Conservation (phyloP, 2,797 vertebrate genomes). For the Scarus forsteni region DNA sequence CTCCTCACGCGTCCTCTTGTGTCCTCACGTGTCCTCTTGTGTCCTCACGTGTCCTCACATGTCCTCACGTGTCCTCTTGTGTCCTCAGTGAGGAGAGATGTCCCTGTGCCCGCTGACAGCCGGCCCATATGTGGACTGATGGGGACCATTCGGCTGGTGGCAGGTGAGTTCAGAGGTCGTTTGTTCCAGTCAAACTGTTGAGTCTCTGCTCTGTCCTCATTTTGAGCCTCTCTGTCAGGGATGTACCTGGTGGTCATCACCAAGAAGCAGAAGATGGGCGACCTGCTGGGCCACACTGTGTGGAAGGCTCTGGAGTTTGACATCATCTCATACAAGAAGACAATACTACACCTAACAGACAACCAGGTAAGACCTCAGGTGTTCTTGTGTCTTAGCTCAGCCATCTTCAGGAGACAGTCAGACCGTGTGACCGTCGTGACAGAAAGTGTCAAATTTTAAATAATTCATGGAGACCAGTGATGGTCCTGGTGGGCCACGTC, state of each 20-base stretch:
- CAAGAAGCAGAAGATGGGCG: constrained; percentile 95
- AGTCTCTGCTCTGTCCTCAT: not conserved
- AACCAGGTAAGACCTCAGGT: constrained; percentile 84
- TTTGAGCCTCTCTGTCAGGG: constrained; percentile 74
- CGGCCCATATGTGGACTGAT: constrained; percentile 91
- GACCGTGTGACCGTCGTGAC: too few species aligned
- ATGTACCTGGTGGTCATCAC: constrained; percentile 95
- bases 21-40: constrained; percentile 69
- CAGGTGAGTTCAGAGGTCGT: constrained; percentile 83
- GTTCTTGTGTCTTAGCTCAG: not conserved
- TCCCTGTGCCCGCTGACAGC: constrained; percentile 92
- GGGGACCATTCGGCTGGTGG: constrained; percentile 94
- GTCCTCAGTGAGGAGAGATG: constrained; percentile 90
- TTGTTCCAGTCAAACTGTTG: not conserved
- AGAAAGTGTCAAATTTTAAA: too few species aligned
- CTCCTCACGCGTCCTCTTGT: constrained; percentile 69
- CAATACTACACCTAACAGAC: constrained; percentile 95
- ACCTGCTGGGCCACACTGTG: constrained; percentile 91
- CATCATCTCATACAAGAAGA: constrained; percentile 96
- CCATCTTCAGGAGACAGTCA: too few species aligned
- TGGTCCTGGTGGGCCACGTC: too few species aligned
- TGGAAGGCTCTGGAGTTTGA: constrained; percentile 97
- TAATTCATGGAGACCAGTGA: too few species aligned
- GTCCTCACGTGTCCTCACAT: constrained; percentile 74
- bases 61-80: constrained; percentile 5